These are phyloP conservation scores for Trissonchulus sp. DNA, from an alignment of 2,888 invertebrate genomes.

Conservation along the genomic window DNA sequence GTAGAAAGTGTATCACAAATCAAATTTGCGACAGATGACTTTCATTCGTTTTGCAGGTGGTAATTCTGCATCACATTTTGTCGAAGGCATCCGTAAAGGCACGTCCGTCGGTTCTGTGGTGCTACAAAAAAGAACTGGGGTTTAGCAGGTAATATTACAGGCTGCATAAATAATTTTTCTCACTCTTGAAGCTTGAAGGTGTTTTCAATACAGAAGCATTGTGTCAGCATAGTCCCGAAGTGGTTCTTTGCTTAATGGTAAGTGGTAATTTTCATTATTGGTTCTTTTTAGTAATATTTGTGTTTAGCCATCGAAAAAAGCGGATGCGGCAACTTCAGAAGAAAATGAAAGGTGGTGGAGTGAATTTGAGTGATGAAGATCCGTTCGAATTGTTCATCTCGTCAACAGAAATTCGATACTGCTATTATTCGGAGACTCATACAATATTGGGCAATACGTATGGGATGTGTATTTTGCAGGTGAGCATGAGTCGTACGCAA, in stretches of 20 bases:
- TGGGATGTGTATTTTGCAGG: constrained; percentile 87
- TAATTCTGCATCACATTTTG: constrained; percentile 92
- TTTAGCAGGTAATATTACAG: constrained; percentile 66
- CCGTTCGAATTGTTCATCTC: constrained; percentile 92
- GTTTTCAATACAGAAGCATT: too few species aligned
- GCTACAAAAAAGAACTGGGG: constrained; percentile 90
- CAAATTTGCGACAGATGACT: too few species aligned
- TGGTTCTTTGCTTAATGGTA: too few species aligned
- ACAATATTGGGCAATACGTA: constrained; percentile 95
- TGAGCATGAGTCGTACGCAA: too few species aligned
- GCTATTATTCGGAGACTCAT: constrained; percentile 95
- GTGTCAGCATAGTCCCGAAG: too few species aligned
- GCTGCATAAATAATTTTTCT: constrained; percentile 25
- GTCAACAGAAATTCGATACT: constrained; percentile 90
- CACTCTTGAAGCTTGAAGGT: too few species aligned
- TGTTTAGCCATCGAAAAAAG: constrained; percentile 76
- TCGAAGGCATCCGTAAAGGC: constrained; percentile 87
- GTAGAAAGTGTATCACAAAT: too few species aligned
- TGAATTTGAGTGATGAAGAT: constrained; percentile 86
- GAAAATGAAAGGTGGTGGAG: constrained; percentile 74
- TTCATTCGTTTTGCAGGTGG: constrained; percentile 63
- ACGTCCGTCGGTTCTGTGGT: constrained; percentile 91
- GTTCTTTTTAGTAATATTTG: too few species aligned
- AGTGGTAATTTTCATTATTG: too few species aligned
- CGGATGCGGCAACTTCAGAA: constrained; percentile 73